Evolutionary conservation across 2,888 invertebrate species (phyloP).

Genomic region (Eulithis testata): DNA sequence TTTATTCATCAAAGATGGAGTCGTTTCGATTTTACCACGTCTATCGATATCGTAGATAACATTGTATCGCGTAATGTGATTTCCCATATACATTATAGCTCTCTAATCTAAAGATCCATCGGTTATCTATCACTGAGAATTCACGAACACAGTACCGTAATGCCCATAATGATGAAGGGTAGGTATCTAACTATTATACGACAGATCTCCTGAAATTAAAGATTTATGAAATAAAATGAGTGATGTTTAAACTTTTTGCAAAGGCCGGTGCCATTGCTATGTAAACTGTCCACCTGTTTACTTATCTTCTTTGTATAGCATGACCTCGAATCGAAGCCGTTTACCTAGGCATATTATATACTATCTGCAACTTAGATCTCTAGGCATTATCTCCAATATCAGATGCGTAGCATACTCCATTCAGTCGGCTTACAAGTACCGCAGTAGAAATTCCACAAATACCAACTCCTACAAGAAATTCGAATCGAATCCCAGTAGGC

Average conservation of each 20-base stretch:
- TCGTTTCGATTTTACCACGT: slow-evolving; percentile 19
- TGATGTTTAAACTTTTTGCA: not conserved
- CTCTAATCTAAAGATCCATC: not conserved
- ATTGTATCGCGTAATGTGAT: slow-evolving; percentile 18
- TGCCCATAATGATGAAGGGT: too few relatives aligned
- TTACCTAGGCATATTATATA: slow-evolving; percentile 17
- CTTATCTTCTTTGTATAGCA: not conserved
- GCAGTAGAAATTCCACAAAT: slow-evolving; percentile 38
- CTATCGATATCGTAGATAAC: slow-evolving; percentile 28
- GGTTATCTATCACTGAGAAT: not conserved
- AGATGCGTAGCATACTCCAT: slow-evolving; percentile 38
- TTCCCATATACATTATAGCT: slow-evolving; percentile 17
- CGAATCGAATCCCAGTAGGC: not conserved
- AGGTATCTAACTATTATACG: too few relatives aligned
- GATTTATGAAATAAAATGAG: not conserved
- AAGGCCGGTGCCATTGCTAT: not conserved
- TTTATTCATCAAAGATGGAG: slow-evolving; percentile 21
- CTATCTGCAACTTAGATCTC: slow-evolving; percentile 18
- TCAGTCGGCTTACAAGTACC: slow-evolving; percentile 40
- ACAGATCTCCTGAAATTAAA: not conserved
- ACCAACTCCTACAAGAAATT: slow-evolving; percentile 42
- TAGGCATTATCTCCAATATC: slow-evolving; percentile 35
- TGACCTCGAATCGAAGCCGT: slow-evolving; percentile 20
- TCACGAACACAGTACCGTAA: not conserved
- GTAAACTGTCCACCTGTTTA: slow-evolving; percentile 1